A percentile compares a stretch with the other conserved stretches of the same genome.
phyloP scores from a whole-genome alignment of 2,888 invertebrate species.

The Tholera decimalis region DNA sequence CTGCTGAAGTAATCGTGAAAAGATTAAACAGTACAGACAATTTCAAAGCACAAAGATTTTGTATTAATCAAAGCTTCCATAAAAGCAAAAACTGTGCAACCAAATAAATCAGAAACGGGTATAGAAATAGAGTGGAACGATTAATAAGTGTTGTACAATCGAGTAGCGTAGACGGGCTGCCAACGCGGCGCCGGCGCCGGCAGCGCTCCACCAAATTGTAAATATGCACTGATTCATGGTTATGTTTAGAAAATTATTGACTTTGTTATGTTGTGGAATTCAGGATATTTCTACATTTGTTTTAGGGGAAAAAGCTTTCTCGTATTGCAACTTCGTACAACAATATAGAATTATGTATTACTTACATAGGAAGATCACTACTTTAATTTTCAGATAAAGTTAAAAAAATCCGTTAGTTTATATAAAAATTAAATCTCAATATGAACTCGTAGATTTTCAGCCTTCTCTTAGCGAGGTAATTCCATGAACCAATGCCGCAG shows the following conservation, averaged over 20 bases:
- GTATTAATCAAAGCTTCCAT: conserved; percentile 52
- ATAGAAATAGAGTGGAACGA: conserved; percentile 62
- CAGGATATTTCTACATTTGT: conserved; percentile 49
- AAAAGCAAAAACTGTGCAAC: conserved; percentile 59
- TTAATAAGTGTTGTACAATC: conserved; percentile 60
- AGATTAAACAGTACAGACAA: conserved; percentile 21
- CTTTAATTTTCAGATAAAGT: too few relatives aligned
- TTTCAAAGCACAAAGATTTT: conserved; percentile 23
- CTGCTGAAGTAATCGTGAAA: conserved; percentile 13
- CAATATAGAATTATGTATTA: neutral
- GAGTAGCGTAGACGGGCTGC: conserved; percentile 61
- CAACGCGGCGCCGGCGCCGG: conserved; percentile 63
- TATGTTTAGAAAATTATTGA: conserved; percentile 75
- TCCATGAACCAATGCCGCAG: conserved; percentile 6
- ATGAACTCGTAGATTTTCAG: too few relatives aligned
- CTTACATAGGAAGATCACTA: neutral
- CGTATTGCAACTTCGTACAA: conserved; percentile 2
- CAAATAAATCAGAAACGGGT: conserved; percentile 57
- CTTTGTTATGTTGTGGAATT: conserved; percentile 57
- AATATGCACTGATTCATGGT: conserved; percentile 75
- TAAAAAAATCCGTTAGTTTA: too few relatives aligned
- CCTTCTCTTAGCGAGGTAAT: too few relatives aligned
- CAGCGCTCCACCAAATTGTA: conserved; percentile 64
- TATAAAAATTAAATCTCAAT: too few relatives aligned
- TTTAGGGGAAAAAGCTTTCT: conserved; percentile 28